Evolutionary conservation across 2,888 invertebrate species (phyloP).

Genomic region (Eretmocerus hayati): DNA sequence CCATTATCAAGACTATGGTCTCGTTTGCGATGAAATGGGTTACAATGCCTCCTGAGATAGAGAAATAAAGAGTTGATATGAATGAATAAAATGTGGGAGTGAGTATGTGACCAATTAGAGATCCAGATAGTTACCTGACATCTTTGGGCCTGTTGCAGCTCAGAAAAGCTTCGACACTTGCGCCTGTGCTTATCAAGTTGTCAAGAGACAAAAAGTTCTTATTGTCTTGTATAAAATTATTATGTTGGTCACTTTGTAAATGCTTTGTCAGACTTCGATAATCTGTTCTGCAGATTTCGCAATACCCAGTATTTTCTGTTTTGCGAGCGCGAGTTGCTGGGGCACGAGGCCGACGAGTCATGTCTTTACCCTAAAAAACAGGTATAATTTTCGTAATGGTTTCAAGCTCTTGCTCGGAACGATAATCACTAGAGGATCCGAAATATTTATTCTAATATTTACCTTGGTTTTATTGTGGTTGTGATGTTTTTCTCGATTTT

Average conservation of each 20-base stretch:
- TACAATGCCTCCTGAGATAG: slow-evolving; percentile 37
- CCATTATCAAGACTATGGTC: slow-evolving; percentile 35
- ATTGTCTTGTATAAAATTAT: slow-evolving; percentile 66
- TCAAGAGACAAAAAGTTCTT: slow-evolving; percentile 70
- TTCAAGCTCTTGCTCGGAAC: background rate
- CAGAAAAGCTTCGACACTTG: slow-evolving; percentile 64
- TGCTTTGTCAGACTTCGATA: slow-evolving; percentile 66
- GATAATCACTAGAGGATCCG: background rate
- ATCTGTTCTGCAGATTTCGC: slow-evolving; percentile 73
- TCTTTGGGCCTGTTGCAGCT: slow-evolving; percentile 51
- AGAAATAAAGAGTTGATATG: background rate
- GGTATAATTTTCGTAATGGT: background rate
- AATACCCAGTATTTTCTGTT: slow-evolving; percentile 56
- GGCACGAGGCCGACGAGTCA: slow-evolving; percentile 47
- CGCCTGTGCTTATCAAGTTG: slow-evolving; percentile 60
- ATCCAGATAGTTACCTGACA: slow-evolving; percentile 34
- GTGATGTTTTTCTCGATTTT: slow-evolving; percentile 34
- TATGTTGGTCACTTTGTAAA: slow-evolving; percentile 66
- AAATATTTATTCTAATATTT: background rate
- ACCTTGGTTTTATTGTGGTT: slow-evolving; percentile 37
- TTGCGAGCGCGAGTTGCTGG: slow-evolving; percentile 41
- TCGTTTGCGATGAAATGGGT: slow-evolving; percentile 36
- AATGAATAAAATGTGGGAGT: too few relatives aligned
- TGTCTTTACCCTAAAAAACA: slow-evolving; percentile 40
- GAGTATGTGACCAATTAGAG: too few relatives aligned